Percentiles rank a stretch among this genome's conserved stretches.
phyloP scores from a whole-genome alignment of 2,113 vertebrate genomes.

The Lagenorhynchus albirostris region DNA sequence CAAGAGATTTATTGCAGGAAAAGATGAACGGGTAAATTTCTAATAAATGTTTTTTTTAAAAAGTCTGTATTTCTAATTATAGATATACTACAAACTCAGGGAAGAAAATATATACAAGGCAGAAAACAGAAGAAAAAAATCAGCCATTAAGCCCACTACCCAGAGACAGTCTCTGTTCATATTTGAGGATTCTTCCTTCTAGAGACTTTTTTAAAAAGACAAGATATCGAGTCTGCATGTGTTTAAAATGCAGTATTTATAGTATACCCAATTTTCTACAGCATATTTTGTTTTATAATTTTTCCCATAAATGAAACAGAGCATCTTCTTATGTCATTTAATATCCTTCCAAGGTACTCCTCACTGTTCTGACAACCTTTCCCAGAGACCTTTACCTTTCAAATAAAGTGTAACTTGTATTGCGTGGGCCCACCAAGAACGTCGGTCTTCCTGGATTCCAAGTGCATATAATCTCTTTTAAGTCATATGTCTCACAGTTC shows the following conservation, averaged over 20 bases:
- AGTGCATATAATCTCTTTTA: constrained; percentile 77
- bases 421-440: constrained; percentile 70
- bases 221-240: not conserved
- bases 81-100: not conserved
- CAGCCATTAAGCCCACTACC: not conserved
- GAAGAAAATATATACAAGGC: not conserved
- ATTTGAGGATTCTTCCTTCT: not conserved
- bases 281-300: not conserved
- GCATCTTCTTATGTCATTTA: not conserved
- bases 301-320: not conserved
- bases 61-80: not conserved
- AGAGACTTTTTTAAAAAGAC: not conserved
- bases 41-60: not conserved
- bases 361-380: not conserved
- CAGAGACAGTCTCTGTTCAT: not conserved
- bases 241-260: too few species aligned
- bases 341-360: not conserved
- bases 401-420: constrained; percentile 79
- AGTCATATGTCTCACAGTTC: constrained; percentile 83
- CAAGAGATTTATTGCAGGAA: not conserved
- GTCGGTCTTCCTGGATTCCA: constrained; percentile 83
- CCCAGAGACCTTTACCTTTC: constrained; percentile 80
- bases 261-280: not conserved
- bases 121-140: not conserved
- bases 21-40: not conserved